Evolutionary conservation across 2,113 vertebrate species (phyloP).

Genomic region (Nyctibius bracteatus): DNA sequence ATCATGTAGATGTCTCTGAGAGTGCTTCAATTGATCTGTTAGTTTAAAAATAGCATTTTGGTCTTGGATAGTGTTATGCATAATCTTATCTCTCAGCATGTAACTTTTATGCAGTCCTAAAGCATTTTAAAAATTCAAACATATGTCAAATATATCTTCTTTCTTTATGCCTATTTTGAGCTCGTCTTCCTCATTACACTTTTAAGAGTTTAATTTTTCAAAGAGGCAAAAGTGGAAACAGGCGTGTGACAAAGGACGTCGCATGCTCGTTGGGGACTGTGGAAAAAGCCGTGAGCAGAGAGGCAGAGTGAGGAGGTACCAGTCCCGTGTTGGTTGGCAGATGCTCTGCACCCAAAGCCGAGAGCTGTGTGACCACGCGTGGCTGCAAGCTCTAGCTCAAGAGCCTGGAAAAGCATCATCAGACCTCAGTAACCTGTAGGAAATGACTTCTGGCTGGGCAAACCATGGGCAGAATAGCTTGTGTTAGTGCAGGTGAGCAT

Average conservation of each 20-base stretch:
- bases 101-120: not conserved
- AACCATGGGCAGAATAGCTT: not conserved
- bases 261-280: rapidly evolving
- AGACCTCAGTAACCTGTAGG: not conserved
- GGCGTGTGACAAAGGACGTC: not conserved
- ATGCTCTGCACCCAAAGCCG: not conserved
- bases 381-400: not conserved
- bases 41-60: not conserved
- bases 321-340: not conserved
- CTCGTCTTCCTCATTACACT: not conserved
- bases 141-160: constrained; percentile 21
- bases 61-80: not conserved
- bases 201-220: constrained; percentile 23
- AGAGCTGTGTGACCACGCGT: not conserved
- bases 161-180: constrained; percentile 32
- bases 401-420: not conserved
- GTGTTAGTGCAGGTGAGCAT: not conserved
- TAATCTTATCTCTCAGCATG: not conserved
- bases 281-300: not conserved
- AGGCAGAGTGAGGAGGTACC: not conserved
- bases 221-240: not conserved
- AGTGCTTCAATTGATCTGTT: not conserved
- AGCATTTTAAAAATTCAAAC: constrained; percentile 44
- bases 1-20: not conserved
- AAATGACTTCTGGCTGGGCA: not conserved